Evolutionary conservation across 1,140 invertebrate genomes (phyloP).

Genomic region (Drosophila burlai): DNA sequence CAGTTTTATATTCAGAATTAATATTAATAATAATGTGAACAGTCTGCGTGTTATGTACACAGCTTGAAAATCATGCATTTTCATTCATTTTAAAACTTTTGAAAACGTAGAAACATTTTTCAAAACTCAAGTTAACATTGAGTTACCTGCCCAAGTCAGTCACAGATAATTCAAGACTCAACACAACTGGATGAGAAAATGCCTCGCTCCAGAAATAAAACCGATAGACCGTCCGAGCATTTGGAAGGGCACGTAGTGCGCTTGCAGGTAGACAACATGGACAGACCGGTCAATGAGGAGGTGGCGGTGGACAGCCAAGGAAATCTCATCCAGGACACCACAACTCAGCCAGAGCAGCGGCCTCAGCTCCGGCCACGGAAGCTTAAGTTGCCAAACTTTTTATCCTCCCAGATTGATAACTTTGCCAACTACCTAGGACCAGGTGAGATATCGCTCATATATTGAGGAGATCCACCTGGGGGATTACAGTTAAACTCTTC

Average conservation of each 20-base stretch:
- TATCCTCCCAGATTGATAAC: slow-evolving; percentile 2
- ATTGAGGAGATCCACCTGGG: too few relatives aligned
- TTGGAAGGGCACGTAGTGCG: slow-evolving; percentile 38
- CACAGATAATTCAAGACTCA: not conserved
- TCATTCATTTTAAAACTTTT: not conserved
- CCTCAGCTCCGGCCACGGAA: slow-evolving; percentile 35
- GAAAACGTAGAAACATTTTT: not conserved
- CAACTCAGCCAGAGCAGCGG: slow-evolving; percentile 29
- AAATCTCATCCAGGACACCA: slow-evolving; percentile 21
- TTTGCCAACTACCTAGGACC: slow-evolving; percentile 15
- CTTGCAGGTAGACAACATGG: slow-evolving; percentile 48
- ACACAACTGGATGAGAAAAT: slow-evolving; percentile 35
- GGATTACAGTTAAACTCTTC: not conserved
- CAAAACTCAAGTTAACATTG: not conserved
- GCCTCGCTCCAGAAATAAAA: slow-evolving; percentile 53
- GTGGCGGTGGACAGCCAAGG: slow-evolving; percentile 33
- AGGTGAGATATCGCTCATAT: not conserved
- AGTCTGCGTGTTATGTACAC: too few relatives aligned
- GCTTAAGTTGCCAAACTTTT: slow-evolving; percentile 53
- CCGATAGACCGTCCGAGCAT: slow-evolving; percentile 19
- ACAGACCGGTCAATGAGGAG: slow-evolving; percentile 14
- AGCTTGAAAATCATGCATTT: too few relatives aligned
- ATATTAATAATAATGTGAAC: too few relatives aligned
- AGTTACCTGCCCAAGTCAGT: not conserved
- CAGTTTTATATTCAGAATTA: not conserved